Base-by-base conservation (phyloP, 1,140 invertebrate genomes). In the Cherax quadricarinatus region DNA sequence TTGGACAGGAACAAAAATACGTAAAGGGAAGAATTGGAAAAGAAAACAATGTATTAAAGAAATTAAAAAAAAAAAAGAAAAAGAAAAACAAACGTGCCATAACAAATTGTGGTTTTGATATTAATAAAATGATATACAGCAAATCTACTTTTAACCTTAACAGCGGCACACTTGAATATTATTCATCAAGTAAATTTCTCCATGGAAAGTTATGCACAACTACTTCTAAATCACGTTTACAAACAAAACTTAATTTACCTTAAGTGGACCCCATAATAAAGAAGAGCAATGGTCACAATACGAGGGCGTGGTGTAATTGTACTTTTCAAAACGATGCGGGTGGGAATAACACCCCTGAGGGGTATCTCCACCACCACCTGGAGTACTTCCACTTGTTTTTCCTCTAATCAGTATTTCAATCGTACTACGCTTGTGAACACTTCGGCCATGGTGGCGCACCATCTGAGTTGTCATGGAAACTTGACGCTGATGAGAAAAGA, bases 181-280 rank as follows among this genome's bases (percentile, higher is more conserved):
- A 41, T 41, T 41, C 30, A 41, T 0, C 30, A 41, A 41, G 30
- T 2, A 41, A 41, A 41, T 41, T 41, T 41, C 30, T 41, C 30
- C 30, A 41, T 41, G 30, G 30, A 41, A 41, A 41, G 30, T 41
- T 41, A 41, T 41, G 30, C 30, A 41, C 2, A 41, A 2, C 30
- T 41, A 41, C 30, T 41, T 41, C 30, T 41, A 41, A 41, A 57
- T 57, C 14, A 57, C 0, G 53, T 57, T 57, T 57, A 57, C 3
- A 9, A 57, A 57, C 53, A 10, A 57, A 10, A 9, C 9, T 57
- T 10, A 57, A 57, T 89, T 62, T 30, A 93, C 94, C 94, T 94
- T 94, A n/a, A 98, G 97, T n/a, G 98, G 97, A 10, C 98, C 98
- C 98, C 98, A 99, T 51, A 99, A 95, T 49, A 99, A 96, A 94